A percentile compares a stretch with the other conserved stretches of the same genome.
Conservation (phyloP, 2,797 vertebrate species). For the Protonibea diacanthus region DNA sequence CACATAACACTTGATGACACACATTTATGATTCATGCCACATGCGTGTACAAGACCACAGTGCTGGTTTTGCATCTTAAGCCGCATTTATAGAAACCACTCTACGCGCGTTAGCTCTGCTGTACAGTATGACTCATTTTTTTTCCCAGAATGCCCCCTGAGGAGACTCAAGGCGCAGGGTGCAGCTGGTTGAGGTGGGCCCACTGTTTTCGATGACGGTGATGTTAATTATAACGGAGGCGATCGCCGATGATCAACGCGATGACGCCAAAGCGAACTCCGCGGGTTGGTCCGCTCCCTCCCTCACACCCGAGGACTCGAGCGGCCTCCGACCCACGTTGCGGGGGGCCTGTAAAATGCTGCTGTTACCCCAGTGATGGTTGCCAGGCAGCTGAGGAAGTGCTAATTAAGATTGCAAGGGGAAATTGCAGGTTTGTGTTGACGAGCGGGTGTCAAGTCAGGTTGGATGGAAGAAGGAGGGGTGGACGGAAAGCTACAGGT, state of each 20-base stretch:
- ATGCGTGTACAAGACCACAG: neutral
- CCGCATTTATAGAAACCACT: neutral
- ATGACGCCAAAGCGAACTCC: slow-evolving; percentile 24
- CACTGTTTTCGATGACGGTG: slow-evolving; percentile 46
- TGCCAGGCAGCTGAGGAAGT: slow-evolving; percentile 74
- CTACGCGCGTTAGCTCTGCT: neutral
- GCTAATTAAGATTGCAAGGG: slow-evolving; percentile 65
- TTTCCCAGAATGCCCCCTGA: slow-evolving; percentile 59
- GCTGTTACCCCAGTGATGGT: slow-evolving; percentile 74
- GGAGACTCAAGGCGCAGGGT: slow-evolving; percentile 40
- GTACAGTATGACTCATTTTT: slow-evolving; percentile 52
- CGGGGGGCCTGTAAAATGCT: slow-evolving; percentile 59
- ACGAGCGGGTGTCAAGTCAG: slow-evolving; percentile 2
- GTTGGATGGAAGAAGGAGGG: neutral
- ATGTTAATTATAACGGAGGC: slow-evolving; percentile 53
- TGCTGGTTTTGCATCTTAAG: slow-evolving; percentile 12
- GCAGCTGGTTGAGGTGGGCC: slow-evolving; percentile 47
- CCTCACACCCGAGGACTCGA: slow-evolving; percentile 9
- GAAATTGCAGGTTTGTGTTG: slow-evolving; percentile 47
- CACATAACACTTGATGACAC: slow-evolving; percentile 11
- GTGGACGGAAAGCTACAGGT: slow-evolving; percentile 10
- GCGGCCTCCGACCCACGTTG: slow-evolving; percentile 1
- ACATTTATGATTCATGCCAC: slow-evolving; percentile 23
- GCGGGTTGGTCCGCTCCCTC: slow-evolving; percentile 8
- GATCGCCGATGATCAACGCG: neutral